Conservation (phyloP, 2,797 vertebrate species). For the Chelmon rostratus region DNA sequence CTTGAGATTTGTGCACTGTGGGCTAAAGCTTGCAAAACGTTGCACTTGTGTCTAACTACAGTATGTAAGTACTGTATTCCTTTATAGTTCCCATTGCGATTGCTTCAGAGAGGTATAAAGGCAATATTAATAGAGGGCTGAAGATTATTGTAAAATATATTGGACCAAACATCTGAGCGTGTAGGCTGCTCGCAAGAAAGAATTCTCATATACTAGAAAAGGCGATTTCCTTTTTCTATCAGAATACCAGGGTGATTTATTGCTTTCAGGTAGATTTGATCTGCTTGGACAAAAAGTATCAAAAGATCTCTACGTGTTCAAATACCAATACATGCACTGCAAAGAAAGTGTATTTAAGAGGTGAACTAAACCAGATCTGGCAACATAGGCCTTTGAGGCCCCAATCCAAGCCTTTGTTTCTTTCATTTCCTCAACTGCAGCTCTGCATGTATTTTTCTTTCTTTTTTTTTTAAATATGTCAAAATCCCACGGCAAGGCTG, state of each 20-base stretch:
- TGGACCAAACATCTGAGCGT: constrained; percentile 38
- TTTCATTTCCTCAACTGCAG: constrained; percentile 23
- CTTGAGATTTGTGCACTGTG: constrained; percentile 59
- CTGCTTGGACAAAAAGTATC: constrained; percentile 27
- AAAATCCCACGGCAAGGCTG: constrained; percentile 39
- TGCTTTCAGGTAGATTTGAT: constrained; percentile 45
- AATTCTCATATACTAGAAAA: constrained; percentile 42
- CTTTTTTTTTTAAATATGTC: constrained; percentile 10
- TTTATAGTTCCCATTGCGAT: constrained; percentile 45
- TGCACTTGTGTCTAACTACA: constrained; percentile 41
- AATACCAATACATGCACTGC: constrained; percentile 1
- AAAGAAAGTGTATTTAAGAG: constrained; percentile 26
- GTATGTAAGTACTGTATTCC: constrained; percentile 37
- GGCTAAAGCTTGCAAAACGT: constrained; percentile 48
- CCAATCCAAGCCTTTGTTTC: constrained; percentile 20
- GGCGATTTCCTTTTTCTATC: constrained; percentile 51
- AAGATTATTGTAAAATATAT: constrained; percentile 47
- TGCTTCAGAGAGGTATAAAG: constrained; percentile 47
- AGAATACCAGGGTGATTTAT: constrained; percentile 21
- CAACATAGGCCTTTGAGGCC: constrained; percentile 10
- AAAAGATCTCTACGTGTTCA: constrained; percentile 27
- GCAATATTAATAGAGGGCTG: constrained; percentile 39
- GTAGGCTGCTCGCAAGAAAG: constrained; percentile 23
- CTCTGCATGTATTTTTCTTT: constrained; percentile 27
- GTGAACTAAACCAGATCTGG: constrained; percentile 26